phyloP scores from a whole-genome alignment of 2,797 vertebrate genomes.

The Scyliorhinus canicula region DNA sequence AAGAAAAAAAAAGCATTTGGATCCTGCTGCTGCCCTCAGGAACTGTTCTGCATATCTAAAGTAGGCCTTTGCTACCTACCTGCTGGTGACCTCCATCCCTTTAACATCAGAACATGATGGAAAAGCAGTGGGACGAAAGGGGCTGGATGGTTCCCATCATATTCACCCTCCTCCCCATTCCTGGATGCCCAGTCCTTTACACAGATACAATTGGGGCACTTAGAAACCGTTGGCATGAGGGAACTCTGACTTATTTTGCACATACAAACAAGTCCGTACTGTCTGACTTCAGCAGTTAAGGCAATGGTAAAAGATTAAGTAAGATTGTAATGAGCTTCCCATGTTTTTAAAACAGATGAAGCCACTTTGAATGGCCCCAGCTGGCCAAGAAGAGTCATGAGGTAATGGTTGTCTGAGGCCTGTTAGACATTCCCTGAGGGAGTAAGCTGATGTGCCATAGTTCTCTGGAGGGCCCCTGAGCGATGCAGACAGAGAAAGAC shows the following conservation, averaged over 20 bases:
- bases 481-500: not conserved
- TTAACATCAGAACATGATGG: not conserved
- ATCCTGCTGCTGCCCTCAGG: not conserved
- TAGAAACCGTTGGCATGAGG: too few species aligned
- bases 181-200: too few species aligned
- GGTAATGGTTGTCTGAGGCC: conserved; percentile 18
- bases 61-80: not conserved
- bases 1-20: not conserved
- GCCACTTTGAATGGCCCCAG: not conserved
- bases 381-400: not conserved
- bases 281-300: not conserved
- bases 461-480: not conserved
- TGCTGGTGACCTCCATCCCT: not conserved
- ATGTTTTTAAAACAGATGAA: not conserved
- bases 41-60: not conserved
- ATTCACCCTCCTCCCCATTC: not conserved
- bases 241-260: not conserved
- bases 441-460: not conserved
- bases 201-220: not conserved
- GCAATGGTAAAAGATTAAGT: not conserved
- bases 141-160: not conserved
- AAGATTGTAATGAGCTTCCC: not conserved
- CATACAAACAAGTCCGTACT: not conserved
- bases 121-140: not conserved
- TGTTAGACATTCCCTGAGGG: not conserved